A percentile compares a stretch with the other conserved stretches of the same genome.
These are phyloP conservation scores for Dufourea novaeangliae DNA, from an alignment of 1,140 invertebrate genomes.

Conservation along the genomic window DNA sequence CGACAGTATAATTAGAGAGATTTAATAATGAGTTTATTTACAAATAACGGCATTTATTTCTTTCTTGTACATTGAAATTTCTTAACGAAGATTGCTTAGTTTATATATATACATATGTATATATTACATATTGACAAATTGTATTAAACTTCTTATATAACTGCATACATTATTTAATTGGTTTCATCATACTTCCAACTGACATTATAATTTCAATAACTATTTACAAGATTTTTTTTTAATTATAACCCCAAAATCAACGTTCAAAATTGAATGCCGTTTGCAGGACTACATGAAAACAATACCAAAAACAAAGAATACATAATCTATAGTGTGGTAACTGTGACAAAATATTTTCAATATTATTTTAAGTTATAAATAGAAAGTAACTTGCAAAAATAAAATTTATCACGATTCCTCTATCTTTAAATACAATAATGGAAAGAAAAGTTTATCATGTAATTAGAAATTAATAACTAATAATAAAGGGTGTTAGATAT, in stretches of 20 bases:
- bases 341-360: neutral
- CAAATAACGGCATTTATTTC: neutral
- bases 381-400: neutral
- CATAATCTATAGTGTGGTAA: neutral
- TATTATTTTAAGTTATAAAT: too few species aligned
- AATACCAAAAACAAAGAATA: neutral
- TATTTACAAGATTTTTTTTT: neutral
- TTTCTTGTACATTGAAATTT: neutral
- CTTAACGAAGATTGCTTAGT: neutral
- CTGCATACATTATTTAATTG: neutral
- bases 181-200: neutral
- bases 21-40: neutral
- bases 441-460: too few species aligned
- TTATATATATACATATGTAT: neutral
- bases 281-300: neutral
- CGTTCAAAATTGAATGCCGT: neutral
- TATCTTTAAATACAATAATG: neutral
- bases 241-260: slow-evolving; percentile 11
- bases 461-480: too few species aligned
- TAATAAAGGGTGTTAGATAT: too few species aligned
- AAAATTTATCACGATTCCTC: neutral
- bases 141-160: neutral
- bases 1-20: neutral
- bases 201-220: neutral
- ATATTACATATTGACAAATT: neutral